A percentile compares a stretch with the other conserved stretches of the same genome.
These are phyloP conservation scores for Anoplophora glabripennis DNA, from an alignment of 1,140 invertebrate species.

Conservation along the genomic window DNA sequence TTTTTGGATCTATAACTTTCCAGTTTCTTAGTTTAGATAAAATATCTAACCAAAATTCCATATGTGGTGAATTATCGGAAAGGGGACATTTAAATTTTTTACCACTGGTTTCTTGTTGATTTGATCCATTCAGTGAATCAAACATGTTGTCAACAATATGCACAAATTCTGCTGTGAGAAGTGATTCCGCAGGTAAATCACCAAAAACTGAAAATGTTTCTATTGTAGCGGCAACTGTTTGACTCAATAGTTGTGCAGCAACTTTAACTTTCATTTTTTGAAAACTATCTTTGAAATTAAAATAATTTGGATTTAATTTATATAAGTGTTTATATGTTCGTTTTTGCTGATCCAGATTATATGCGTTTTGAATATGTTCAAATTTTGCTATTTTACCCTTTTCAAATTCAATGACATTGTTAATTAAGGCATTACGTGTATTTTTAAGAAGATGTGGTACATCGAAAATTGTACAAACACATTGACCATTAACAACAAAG, in stretches of 20 bases:
- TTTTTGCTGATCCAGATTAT: constrained; percentile 12
- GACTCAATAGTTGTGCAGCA: constrained; percentile 13
- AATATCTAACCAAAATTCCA: constrained; percentile 5
- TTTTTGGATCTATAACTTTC: neutral
- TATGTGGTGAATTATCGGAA: neutral
- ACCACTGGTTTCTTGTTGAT: neutral
- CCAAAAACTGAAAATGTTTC: constrained; percentile 6
- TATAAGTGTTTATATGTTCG: constrained; percentile 11
- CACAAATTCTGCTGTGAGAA: constrained; percentile 8
- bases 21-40: neutral
- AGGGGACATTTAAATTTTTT: constrained; percentile 9
- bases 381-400: constrained; percentile 15
- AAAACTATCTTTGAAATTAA: constrained; percentile 19
- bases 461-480: constrained; percentile 20
- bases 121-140: constrained; percentile 11
- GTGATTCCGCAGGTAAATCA: constrained; percentile 1
- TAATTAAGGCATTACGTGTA: constrained; percentile 20
- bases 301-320: constrained; percentile 17
- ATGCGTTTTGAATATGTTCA: constrained; percentile 12
- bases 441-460: constrained; percentile 22
- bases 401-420: constrained; percentile 11
- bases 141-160: constrained; percentile 7
- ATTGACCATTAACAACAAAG: constrained; percentile 19
- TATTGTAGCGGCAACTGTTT: constrained; percentile 12
- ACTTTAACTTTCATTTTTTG: constrained; percentile 21